Base-by-base conservation (phyloP, 2,888 invertebrate genomes). In the Rotaria macrura region DNA sequence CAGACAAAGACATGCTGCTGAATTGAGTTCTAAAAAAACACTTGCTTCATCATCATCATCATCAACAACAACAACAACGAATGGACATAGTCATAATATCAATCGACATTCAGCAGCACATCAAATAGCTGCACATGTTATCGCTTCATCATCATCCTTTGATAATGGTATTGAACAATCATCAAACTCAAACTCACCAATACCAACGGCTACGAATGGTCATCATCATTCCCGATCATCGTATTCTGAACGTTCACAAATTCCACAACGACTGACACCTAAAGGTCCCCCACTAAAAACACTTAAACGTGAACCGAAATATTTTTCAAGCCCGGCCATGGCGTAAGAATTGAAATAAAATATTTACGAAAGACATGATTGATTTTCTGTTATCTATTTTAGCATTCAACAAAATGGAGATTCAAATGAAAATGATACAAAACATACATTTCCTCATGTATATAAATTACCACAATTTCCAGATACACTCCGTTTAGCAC, bases 261-360 rank as follows among this genome's bases (percentile, higher is more conserved):
- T 79, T 79, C 43, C 79, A 79, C 79, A 79, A n/a, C 43, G 79
- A 7, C 79, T 43, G 12, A 79, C 79, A 79, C 79, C 79, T n/a
- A 79, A 79, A 43, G 43, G 43, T 43, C 79, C 25, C 12, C 79
- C 40, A 43, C 14, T 43, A 43, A 79, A 79, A 79, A 40, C 43
- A n/a, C 23, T 79, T 25, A 79, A 79, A 79, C 79, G 79, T 79
- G 79, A 79, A 79, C 79, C 79, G n/a, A 79, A 79, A 79, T 79
- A 43, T 25, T 79, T 43, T 79, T n/a, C 79, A 79, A 40, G 25
- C 25, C 43, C 40, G 43, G 43, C 43, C 7, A 25, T 79, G 10
- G 43, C 10, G 40, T 79, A 79, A 79, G 7, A 43, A 4, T 4
- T 17, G 10, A 9, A 49, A 5, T 17, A 12, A 14, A 14, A 49